Evolutionary conservation across 2,113 vertebrate genomes (phyloP), one percentile per base, ranked within the genome.

Genomic region (Aspiorhynchus laticeps): DNA sequence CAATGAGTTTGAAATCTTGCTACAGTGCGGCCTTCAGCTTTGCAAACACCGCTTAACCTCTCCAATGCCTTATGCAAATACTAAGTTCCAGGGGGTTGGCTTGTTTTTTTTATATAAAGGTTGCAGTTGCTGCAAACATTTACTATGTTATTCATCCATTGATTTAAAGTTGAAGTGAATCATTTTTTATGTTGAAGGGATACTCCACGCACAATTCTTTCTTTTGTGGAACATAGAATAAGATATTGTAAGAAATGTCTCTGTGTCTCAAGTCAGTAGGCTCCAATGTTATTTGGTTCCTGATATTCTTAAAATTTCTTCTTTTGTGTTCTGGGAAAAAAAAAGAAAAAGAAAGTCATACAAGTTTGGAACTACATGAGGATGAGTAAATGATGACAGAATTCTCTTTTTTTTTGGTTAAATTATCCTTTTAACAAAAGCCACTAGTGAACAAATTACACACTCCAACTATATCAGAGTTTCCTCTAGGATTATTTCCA

Each of bases 1-100:
- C 86, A 90, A 89, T 90, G 88, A 86, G 86, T 86, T 85, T 90
- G 87, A 85, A 90, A 90, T 93, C 89, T 15, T 28, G 83, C 76
- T 75, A 53, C 59, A 85, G 83, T 79, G 78, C 17, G 41, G 43
- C 61, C 43, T 76, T 46, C 71, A 80, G 75, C 86, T 84, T 74
- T 76, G 87, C 87, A 88, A 87, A 91, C 86, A 88, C 74, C 5
- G 36, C 63, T 87, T 84, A 85, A 74, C 63, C 51, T 75, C 81
- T 87, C 76, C 84, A 48, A 79, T 82, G 24, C 61, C 24, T 77
- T 88, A 79, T 87, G 80, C 28, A 86, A 88, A 88, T 88, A 74
- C n/a, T 69, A 46, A 19, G 15, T 46, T 51, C 33, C 26, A 84
- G 24, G n/a, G 59, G 41, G 41, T 28, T 12, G 24, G 17, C 24